Conservation (phyloP, 1,140 invertebrate genomes). For the Drosophila yakuba region DNA sequence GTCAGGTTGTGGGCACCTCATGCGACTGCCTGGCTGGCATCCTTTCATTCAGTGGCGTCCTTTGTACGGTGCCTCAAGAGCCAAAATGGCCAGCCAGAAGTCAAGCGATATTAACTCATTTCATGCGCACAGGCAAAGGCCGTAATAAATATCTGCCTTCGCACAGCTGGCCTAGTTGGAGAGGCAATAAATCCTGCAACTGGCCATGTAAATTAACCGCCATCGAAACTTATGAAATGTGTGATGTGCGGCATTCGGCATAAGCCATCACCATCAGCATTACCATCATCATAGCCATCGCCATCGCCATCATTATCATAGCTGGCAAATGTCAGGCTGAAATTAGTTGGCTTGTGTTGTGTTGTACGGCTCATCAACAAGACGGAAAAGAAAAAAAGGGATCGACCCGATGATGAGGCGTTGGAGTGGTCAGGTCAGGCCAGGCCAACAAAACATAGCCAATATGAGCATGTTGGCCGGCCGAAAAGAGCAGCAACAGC, state of each 20-base stretch:
- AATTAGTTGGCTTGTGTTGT: conserved; percentile 40
- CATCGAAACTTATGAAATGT: conserved; percentile 54
- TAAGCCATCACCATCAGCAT: conserved; percentile 8
- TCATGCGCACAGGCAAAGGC: conserved; percentile 34
- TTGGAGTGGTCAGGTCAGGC: conserved; percentile 1
- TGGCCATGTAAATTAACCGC: conserved; percentile 53
- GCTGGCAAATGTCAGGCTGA: conserved; percentile 37
- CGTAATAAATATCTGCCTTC: conserved; percentile 41
- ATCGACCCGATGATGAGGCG: conserved; percentile 18
- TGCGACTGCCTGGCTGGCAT: conserved; percentile 27
- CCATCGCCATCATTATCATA: conserved; percentile 10
- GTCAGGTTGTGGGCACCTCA: conserved; percentile 40
- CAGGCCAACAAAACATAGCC: conserved; percentile 44
- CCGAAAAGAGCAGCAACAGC: conserved; percentile 50
- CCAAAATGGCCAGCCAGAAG: conserved; percentile 16
- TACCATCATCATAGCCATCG: conserved; percentile 13
- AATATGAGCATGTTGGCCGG: conserved; percentile 49
- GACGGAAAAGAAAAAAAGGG: conserved; percentile 14
- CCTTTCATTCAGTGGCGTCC: conserved; percentile 9
- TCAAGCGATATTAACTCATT: conserved; percentile 53
- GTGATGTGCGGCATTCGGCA: conserved; percentile 13
- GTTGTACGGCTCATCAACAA: conserved; percentile 22
- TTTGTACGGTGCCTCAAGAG: conserved; percentile 7
- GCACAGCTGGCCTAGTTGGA: conserved; percentile 38
- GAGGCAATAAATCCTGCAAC: conserved; percentile 36